Base-by-base conservation (phyloP, 2,113 vertebrate species). In the Misgurnus anguillicaudatus region DNA sequence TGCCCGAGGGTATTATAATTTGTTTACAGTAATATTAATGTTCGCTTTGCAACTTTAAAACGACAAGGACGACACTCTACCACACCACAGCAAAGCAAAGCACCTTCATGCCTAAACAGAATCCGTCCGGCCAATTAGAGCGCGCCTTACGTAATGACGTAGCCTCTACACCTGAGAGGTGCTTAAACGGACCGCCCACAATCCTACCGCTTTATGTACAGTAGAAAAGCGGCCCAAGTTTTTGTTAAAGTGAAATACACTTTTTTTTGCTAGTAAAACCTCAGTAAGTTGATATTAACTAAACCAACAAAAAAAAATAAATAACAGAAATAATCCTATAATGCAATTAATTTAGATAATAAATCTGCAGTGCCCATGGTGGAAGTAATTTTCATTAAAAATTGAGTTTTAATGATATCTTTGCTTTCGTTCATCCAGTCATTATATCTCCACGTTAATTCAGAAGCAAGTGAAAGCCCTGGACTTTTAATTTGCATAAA, bases 121-220 rank as follows among this genome's bases (percentile, higher is more conserved):
- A 6, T 17, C 9, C 5, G 21, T 36, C 58, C 63, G 41, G 68
- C 80, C 84, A 85, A 82, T 82, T 61, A 74, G 67, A 21, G 74
- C 7, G 55, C 70, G 55, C 17, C 39, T 16, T 55, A 60, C 68
- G 17, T 39, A 45, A 64, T 85, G 81, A 85, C 78, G 62, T 19
- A 24, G 2, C 39, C 63, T 57, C 42, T 42, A 45, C 81, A 85
- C 84, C 84, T 85, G 84, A 77, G 73, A 47, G 57, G 69, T 48
- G 63, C 61, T 58, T 51, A n/a, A 39, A 42, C 5, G 53, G 42
- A 36, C 71, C 39, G 47, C 77, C 77, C 57, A 70, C 60, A 61
- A 17, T 1, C 4, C 48, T 69, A 9, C 21, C 16, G 24, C 6
- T 31, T 11, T 5, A 67, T 17, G 11, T 11, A 10, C 6, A 36